phyloP scores from a whole-genome alignment of 2,888 invertebrate species.

The Apotomis betuletana region DNA sequence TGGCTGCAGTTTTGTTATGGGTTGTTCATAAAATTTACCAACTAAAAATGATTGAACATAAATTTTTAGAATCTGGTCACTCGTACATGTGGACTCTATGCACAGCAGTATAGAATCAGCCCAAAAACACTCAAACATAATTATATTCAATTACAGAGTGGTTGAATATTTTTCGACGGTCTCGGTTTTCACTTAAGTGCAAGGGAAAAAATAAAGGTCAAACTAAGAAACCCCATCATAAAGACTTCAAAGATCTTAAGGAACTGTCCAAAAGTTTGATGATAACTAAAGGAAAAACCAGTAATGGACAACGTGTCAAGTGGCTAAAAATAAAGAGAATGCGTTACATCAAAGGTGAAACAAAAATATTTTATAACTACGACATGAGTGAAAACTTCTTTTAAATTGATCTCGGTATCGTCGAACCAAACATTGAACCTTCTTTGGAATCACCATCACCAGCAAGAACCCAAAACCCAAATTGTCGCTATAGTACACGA shows the following conservation, averaged over 20 bases:
- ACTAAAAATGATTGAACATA: no score
- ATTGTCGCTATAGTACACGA: no score
- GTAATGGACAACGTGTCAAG: conserved; percentile 9
- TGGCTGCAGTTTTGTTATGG: neutral
- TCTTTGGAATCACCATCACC: no score
- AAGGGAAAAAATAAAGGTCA: neutral
- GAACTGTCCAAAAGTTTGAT: neutral
- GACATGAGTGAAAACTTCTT: neutral
- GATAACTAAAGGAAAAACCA: neutral
- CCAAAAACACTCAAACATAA: no score
- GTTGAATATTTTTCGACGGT: neutral
- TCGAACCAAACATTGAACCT: no score
- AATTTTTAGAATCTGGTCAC: no score
- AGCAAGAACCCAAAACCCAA: no score
- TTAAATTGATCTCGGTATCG: neutral
- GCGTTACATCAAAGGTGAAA: neutral
- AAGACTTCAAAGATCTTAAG: conserved; percentile 2
- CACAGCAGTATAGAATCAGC: no score
- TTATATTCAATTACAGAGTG: no score
- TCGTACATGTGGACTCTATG: no score
- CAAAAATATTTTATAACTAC: neutral
- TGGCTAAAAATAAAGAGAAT: conserved; percentile 7
- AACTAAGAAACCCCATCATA: no score
- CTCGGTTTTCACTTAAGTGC: neutral
- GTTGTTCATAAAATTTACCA: no score